Conservation (phyloP, 1,140 invertebrate genomes). For the Apis laboriosa region DNA sequence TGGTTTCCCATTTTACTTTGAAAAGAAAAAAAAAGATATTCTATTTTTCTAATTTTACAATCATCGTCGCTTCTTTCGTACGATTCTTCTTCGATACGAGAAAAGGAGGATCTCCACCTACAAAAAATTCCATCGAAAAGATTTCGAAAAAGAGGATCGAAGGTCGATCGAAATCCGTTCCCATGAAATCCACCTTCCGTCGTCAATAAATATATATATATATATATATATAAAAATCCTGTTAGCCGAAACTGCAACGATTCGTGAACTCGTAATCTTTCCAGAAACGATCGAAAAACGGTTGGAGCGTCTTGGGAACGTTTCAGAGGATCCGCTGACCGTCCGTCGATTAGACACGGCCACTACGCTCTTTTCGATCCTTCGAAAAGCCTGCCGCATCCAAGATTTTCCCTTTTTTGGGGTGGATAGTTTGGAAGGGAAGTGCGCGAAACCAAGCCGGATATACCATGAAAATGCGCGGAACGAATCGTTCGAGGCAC, state of each 20-base stretch:
- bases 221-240: conserved; percentile 51
- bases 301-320: neutral
- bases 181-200: conserved; percentile 73
- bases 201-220: conserved; percentile 2
- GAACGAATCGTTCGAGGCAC: conserved; percentile 56
- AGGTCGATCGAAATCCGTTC: conserved; percentile 57
- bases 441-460: conserved; percentile 35
- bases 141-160: neutral
- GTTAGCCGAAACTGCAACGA: conserved; percentile 65
- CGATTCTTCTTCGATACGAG: too few relatives aligned
- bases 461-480: conserved; percentile 50
- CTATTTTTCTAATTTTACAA: too few relatives aligned
- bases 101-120: neutral
- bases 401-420: conserved; percentile 51
- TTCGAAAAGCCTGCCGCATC: conserved; percentile 50
- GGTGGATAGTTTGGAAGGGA: neutral
- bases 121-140: neutral
- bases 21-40: too few relatives aligned
- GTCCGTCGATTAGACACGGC: conserved; percentile 42
- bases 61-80: too few relatives aligned
- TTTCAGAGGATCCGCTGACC: conserved; percentile 23
- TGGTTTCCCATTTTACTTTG: too few relatives aligned
- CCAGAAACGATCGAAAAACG: conserved; percentile 21
- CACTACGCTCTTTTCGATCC: conserved; percentile 36
- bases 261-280: conserved; percentile 53